phyloP scores from a whole-genome alignment of 2,888 invertebrate genomes.

The Macrophya alboannulata region DNA sequence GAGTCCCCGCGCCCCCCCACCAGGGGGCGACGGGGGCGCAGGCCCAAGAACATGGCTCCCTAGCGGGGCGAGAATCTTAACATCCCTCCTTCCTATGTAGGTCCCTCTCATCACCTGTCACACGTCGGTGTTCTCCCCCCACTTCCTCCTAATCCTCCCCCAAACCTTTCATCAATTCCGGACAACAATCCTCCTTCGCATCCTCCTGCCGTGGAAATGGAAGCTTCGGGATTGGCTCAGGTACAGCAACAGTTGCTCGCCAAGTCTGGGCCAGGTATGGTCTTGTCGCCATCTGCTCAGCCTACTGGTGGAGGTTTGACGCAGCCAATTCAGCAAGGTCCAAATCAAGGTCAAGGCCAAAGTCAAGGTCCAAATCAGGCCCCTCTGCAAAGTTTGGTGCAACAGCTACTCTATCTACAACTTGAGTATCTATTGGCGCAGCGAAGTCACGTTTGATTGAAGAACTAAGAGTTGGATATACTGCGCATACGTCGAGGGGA shows the following conservation, averaged over 20 bases:
- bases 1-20: constrained; percentile 80
- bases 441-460: constrained; percentile 73
- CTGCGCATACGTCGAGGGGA: background rate
- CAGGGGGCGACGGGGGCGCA: constrained; percentile 80
- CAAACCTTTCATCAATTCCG: constrained; percentile 26
- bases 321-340: constrained; percentile 74
- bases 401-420: constrained; percentile 75
- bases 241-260: constrained; percentile 70
- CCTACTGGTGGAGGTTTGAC: constrained; percentile 72
- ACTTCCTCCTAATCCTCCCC: constrained; percentile 26
- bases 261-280: constrained; percentile 65
- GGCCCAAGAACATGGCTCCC: constrained; percentile 80
- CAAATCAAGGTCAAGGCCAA: constrained; percentile 55
- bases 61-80: constrained; percentile 79
- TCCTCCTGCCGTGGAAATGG: constrained; percentile 72
- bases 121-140: constrained; percentile 70
- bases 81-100: constrained; percentile 75
- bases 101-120: constrained; percentile 69
- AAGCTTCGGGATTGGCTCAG: constrained; percentile 72
- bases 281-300: constrained; percentile 70
- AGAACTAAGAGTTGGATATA: constrained; percentile 21
- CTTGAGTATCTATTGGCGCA: constrained; percentile 76
- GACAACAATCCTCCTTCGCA: constrained; percentile 56
- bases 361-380: constrained; percentile 71
- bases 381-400: constrained; percentile 77